These are phyloP conservation scores for Diabrotica virgifera DNA, from an alignment of 1,140 invertebrate species.

Conservation along the genomic window DNA sequence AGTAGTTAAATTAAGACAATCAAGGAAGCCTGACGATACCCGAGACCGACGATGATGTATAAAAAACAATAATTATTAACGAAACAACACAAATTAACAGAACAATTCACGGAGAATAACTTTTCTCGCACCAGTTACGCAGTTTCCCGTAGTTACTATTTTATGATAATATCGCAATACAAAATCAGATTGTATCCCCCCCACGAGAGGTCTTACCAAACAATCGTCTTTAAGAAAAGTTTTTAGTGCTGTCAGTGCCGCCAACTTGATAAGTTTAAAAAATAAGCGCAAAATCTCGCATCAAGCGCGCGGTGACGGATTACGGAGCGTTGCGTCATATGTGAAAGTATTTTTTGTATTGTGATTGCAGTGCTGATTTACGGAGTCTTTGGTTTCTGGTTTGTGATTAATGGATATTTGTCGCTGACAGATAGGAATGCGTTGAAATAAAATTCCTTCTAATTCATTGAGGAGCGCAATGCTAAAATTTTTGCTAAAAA, in stretches of 20 bases:
- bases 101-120: conserved; percentile 10
- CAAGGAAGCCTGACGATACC: not conserved
- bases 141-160: conserved; percentile 14
- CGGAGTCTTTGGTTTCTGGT: no score
- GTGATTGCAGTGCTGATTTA: not conserved
- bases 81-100: conserved; percentile 17
- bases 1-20: no score
- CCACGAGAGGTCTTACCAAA: conserved; percentile 16
- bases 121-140: conserved; percentile 16
- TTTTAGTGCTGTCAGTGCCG: conserved; percentile 1
- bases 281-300: not conserved
- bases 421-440: no score
- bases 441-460: no score
- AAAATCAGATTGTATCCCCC: conserved; percentile 13
- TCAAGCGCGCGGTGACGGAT: not conserved
- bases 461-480: no score
- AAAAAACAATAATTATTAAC: conserved; percentile 7
- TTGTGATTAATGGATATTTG: no score
- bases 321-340: conserved; percentile 8
- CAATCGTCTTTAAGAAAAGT: conserved; percentile 7
- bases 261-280: not conserved
- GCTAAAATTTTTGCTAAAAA: no score
- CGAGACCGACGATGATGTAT: not conserved
- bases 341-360: conserved; percentile 7
- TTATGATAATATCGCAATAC: conserved; percentile 14